Percentiles rank a stretch among this genome's conserved stretches.
These are phyloP conservation scores for Cyclophora punctaria DNA, from an alignment of 2,888 invertebrate species.

Conservation along the genomic window DNA sequence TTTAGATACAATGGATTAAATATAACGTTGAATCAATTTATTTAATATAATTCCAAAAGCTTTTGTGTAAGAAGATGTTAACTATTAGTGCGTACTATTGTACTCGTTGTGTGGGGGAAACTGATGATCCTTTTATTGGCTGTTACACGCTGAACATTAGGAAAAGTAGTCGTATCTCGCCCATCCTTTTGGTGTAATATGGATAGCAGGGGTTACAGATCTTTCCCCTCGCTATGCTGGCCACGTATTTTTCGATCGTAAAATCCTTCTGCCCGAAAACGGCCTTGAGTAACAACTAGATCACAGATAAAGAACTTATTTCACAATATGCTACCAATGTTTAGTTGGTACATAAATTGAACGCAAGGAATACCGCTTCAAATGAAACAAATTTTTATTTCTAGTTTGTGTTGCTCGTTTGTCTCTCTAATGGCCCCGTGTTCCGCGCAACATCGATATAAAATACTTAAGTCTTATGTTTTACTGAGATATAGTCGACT, in stretches of 20 bases:
- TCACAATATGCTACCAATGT: conserved; percentile 33
- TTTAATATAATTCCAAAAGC: too few species aligned
- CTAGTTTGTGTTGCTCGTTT: conserved; percentile 21
- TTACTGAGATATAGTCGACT: conserved; percentile 22
- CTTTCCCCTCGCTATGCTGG: conserved; percentile 32
- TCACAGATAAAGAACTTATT: conserved; percentile 38
- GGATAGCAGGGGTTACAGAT: conserved; percentile 32
- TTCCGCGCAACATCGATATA: conserved; percentile 22
- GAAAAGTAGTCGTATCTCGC: conserved; percentile 33
- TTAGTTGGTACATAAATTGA: conserved; percentile 23
- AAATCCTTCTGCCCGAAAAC: conserved; percentile 40
- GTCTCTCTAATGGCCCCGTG: conserved; percentile 23
- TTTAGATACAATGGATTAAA: too few species aligned
- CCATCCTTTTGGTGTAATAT: conserved; percentile 34
- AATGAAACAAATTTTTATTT: conserved; percentile 24
- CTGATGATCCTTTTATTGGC: conserved; percentile 16
- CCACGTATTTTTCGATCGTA: conserved; percentile 40
- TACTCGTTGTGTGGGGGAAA: conserved; percentile 10
- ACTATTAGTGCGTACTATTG: too few species aligned
- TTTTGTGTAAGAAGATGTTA: too few species aligned
- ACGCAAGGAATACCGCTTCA: conserved; percentile 16
- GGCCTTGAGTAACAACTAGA: conserved; percentile 40
- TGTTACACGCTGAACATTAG: conserved; percentile 19
- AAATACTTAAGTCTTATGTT: conserved; percentile 23
- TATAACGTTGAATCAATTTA: too few species aligned